Base-by-base conservation (phyloP, 2,888 invertebrate genomes). In the Tanypteryx hageni region DNA sequence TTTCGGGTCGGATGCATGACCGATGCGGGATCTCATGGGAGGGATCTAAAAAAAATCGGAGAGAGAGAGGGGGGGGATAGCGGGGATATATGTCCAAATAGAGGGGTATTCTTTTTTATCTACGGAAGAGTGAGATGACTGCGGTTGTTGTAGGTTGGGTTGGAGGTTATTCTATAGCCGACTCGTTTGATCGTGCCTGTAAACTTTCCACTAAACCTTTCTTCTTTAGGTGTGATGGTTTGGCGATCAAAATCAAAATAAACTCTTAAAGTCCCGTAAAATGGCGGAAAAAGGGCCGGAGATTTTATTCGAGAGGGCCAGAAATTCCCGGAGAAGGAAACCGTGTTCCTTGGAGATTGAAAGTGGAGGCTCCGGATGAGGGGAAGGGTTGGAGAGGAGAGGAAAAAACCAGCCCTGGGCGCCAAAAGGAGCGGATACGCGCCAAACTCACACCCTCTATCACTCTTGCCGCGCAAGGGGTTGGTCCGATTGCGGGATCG, bases 1-100 rank as follows among this genome's bases (percentile, higher is more conserved):
- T 76, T 76, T 76, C 76, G 76, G 76, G 76, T 22, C 27, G 76
- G 76, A 76, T 76, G 76, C 76, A 76, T 76, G 76, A 76, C 76
- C 76, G 76, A 27, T 76, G 22, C 76, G 76, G 27, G 76, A 76
- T 76, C 76, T 76, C 76, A 76, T 76, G 76, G 76, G 76, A 76
- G 27, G 76, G 76, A 76, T 76, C 76, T 76, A 27, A 76, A 76
- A 76, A 27, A 44, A 44, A 44, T 5, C 16, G 76, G 22, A 22
- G 22, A 76, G 76, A 76, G 76, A 76, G 76, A 61, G 9, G 27
- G 76, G 27, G 4, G 27, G 76, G 22, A 27, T 27, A 27, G 27
- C 3, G 13, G 76, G 9, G 18, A 27, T 13, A 13, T 76, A 9
- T 76, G 13, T 61, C 61, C 7, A 16, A 61, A 61, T 22, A 18